phyloP scores from a whole-genome alignment of 2,113 vertebrate genomes.

The Pionites leucogaster region DNA sequence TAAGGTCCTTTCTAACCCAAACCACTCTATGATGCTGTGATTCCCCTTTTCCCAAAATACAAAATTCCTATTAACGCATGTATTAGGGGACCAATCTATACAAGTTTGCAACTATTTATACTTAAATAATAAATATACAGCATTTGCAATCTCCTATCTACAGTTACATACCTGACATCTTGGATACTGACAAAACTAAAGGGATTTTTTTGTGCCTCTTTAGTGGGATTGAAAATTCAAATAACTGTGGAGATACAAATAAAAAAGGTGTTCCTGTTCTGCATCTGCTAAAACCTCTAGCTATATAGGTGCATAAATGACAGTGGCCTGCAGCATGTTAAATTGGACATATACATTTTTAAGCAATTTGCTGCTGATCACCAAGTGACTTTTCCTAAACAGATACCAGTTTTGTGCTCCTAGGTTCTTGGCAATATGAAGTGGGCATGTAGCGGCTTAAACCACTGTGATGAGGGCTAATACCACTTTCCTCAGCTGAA shows the following conservation, averaged over 20 bases:
- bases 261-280: background rate
- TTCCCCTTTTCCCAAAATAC: background rate
- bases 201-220: background rate
- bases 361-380: background rate
- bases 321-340: background rate
- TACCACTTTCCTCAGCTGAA: background rate
- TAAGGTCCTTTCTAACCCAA: background rate
- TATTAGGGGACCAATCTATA: background rate
- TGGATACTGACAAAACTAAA: background rate
- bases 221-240: background rate
- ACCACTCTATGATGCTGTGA: background rate
- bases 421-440: background rate
- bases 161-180: background rate
- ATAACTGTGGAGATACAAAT: background rate
- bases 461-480: background rate
- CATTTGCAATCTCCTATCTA: background rate
- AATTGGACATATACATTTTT: background rate
- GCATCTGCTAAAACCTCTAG: background rate
- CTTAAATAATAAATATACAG: background rate
- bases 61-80: background rate
- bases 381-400: background rate
- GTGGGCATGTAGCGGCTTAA: background rate
- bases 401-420: background rate
- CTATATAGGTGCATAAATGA: background rate
- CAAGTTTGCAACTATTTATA: background rate